Base-by-base conservation (phyloP, 92 coral and sea anemone species). In the Siderastrea siderea region DNA sequence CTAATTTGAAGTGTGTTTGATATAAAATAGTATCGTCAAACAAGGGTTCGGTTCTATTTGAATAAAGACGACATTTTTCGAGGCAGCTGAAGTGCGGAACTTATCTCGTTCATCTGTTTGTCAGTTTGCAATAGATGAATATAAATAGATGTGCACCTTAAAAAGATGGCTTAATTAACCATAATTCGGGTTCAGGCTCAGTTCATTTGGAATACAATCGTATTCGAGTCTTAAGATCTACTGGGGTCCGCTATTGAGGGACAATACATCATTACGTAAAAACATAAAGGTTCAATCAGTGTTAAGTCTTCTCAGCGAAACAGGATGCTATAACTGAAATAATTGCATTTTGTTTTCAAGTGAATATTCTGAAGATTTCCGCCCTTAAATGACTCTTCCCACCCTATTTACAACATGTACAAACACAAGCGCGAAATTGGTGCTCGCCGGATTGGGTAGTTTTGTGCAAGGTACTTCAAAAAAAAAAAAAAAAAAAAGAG, bases 321-420 rank as follows among this genome's bases (percentile, higher is more conserved):
- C 77, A 81, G 85, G 76, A 69, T 52, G 54, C 49, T 53, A 1
- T 5, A 44, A 0, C 46, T 15, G 8, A 52, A 55, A 81, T 54
- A 81, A 68, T 38, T 81, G 55, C 55, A 46, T 69, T 54, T 70
- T 46, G 10, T 81, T 68, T 81, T 17, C 75, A 81, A 81, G 76
- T 19, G 46, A 48, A 44, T 54, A 3, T 17, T 68, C n/a, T 64
- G 61, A 43, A 79, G 64, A 17, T 48, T 61, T 17, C 57, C 83
- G 57, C 70, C 50, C 53, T 45, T 54, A 45, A 69, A 54, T 45
- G 65, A 64, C 61, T 26, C 14, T 26, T 53, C 60, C 47, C 47
- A 19, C 38, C 69, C 8, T 46, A 45, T 45, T 77, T 60, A 47
- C 45, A n/a, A 15, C 47, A 16, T 4, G 3, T 53, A 44, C n/a